Evolutionary conservation across 2,888 invertebrate species (phyloP), one percentile per base, ranked within the genome.

Genomic region (Ophioninae sp.): DNA sequence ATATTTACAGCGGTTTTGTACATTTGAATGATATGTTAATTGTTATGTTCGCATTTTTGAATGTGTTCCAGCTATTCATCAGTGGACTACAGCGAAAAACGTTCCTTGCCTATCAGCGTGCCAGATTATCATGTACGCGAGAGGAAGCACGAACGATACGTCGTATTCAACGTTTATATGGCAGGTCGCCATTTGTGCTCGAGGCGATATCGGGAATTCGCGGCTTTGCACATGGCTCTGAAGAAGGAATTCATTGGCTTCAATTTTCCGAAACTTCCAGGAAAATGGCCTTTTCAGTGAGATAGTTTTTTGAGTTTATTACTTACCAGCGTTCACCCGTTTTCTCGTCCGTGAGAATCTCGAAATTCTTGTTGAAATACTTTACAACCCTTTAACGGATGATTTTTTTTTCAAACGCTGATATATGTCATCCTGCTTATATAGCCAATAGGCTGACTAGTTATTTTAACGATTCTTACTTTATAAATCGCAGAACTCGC

Each of bases 81-180:
- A 90, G 96, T 97, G 90, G 98, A 98, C 93, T 98, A 98, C 93
- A 97, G 97, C 87, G 99, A 99, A 94, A 99, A 99, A 93, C 95
- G 99, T 75, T 97, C 97, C 72, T 93, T 97, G 89, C 97, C 97
- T 39, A 97, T 97, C 84, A 97, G 97, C 91, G 97, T 99, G 90
- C 99, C 99, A 58, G 99, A 99, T 94, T 99, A 99, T 93, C 97
- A 98, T 90, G 96, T 97, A 85, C 95, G 98, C 85, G 97, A 98
- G 92, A 94, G 97, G 87, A 96, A 96, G 87, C 97, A 97, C 74
- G 97, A 99, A 89, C 96, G 97, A 88, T 99, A 96, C 94, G 98
- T 99, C 88, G 98, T 96, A 10, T 99, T 98, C 94, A 99, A 99
- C 92, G 99, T 99, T 85, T 99, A 99, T 93, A 99, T 99, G 99